Evolutionary conservation across 2,113 vertebrate species (phyloP), one percentile per base, ranked within the genome.

Genomic region (Planiliza haematocheilus): DNA sequence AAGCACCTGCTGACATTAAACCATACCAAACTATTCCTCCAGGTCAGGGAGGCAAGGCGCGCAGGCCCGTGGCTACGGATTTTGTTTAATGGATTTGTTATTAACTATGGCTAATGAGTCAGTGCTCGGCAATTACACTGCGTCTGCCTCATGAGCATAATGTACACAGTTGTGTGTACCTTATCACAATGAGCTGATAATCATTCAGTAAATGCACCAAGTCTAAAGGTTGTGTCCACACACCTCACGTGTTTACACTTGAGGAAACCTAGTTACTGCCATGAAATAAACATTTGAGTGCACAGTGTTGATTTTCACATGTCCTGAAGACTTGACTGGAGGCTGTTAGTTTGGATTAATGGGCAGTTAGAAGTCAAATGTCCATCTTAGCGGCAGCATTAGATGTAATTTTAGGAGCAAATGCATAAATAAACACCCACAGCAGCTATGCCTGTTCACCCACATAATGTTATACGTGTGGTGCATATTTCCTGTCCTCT

Each of bases 141-240:
- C 62, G 53, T n/a, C 9, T 30, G 18, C 1, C 37, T 62, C 7
- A 37, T 21, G 17, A 45, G 41, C 20, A 10, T 24, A 50, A 46
- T 43, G 4, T 30, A 41, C 14, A 62, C 24, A 39, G 10, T 36
- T 34, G 42, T 18, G 38, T 56, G 8, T 12, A 3, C 17, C 8
- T 38, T 58, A 3, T 39, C 4, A 65, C 43, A 65, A 49, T 71
- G 14, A 72, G n/a, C 59, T 64, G 30, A 69, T 24, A 14, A 45
- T 16, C 16, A 60, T 67, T 13, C 7, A 43, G 49, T 50, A 17
- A 49, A 14, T 51, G 43, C 42, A 45, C n/a, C 16, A 16, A 37
- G 86, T 74, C 42, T 67, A 82, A 57, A 89, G 84, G 76, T 86
- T 79, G 60, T 64, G 49, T 74, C 52, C 46, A 84, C 78, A 77